Evolutionary conservation across 1,140 invertebrate genomes (phyloP).

Genomic region (Ostrea denselamellosa): DNA sequence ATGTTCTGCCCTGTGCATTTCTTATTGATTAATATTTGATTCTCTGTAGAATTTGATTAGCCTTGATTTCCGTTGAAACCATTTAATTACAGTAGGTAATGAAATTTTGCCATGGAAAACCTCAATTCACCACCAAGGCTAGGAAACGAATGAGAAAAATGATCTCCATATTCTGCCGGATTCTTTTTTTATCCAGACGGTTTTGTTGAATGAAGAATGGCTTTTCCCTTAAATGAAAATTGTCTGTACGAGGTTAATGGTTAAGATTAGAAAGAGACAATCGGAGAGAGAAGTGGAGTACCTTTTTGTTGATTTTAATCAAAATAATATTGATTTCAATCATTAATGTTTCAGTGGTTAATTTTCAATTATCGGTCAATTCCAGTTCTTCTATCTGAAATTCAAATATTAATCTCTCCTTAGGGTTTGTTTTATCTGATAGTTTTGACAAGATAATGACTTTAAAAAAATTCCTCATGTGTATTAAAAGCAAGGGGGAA

Average conservation of each 20-base stretch:
- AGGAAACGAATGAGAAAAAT: conserved; percentile 27
- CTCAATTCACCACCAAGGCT: not conserved
- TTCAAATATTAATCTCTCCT: not conserved
- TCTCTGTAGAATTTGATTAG: conserved; percentile 6
- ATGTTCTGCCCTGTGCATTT: conserved; percentile 9
- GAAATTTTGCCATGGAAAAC: conserved; percentile 37
- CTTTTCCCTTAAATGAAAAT: conserved; percentile 36
- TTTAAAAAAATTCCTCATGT: not conserved
- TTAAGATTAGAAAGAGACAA: not conserved
- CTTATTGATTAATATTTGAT: conserved; percentile 14
- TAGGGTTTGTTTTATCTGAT: not conserved
- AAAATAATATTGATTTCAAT: not conserved
- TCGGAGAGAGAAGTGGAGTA: not conserved
- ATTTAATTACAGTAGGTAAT: conserved; percentile 37
- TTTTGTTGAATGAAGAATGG: conserved; percentile 17
- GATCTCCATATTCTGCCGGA: not conserved
- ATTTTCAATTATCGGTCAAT: not conserved
- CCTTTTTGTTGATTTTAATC: not conserved
- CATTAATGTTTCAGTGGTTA: not conserved
- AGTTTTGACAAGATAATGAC: not conserved
- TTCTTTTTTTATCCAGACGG: conserved; percentile 30
- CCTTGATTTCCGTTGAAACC: conserved; percentile 29
- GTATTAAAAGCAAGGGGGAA: not conserved
- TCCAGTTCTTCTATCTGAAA: not conserved
- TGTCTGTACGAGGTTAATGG: not conserved